phyloP scores from a whole-genome alignment of 2,888 invertebrate species.

The Arctia plantaginis region DNA sequence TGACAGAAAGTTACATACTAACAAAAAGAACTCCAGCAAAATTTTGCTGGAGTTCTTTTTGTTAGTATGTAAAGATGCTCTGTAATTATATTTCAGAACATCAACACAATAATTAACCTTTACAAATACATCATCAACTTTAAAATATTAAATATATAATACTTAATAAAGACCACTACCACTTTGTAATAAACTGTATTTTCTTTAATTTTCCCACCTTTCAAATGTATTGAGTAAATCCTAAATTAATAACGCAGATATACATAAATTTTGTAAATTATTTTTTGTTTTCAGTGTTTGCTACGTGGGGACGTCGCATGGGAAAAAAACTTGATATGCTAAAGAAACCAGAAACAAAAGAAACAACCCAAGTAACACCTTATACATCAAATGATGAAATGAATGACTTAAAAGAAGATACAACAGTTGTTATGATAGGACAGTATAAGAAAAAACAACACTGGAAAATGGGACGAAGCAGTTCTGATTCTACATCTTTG shows the following conservation, averaged over 20 bases:
- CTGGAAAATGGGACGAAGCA: constrained; percentile 87
- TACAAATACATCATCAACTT: too few species aligned
- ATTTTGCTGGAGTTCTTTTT: too few species aligned
- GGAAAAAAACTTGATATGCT: constrained; percentile 92
- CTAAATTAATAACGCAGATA: background rate
- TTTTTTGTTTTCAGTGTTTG: constrained; percentile 82
- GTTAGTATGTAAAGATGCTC: background rate
- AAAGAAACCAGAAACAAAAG: constrained; percentile 88
- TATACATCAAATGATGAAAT: constrained; percentile 59
- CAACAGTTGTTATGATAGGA: constrained; percentile 69
- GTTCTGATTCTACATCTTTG: constrained; percentile 79
- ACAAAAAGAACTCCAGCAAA: too few species aligned
- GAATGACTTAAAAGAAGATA: constrained; percentile 64
- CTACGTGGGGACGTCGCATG: constrained; percentile 93
- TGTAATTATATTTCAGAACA: too few species aligned
- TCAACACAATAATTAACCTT: background rate
- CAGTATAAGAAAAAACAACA: constrained; percentile 86
- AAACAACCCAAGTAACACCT: constrained; percentile 74
- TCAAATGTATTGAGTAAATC: background rate
- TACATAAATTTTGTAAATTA: background rate
- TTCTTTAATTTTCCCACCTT: too few species aligned
- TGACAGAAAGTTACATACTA: background rate
- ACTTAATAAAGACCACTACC: too few species aligned
- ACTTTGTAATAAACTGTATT: background rate
- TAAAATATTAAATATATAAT: background rate